Evolutionary conservation across 2,113 vertebrate genomes (phyloP).

Genomic region (Gambusia holbrooki): DNA sequence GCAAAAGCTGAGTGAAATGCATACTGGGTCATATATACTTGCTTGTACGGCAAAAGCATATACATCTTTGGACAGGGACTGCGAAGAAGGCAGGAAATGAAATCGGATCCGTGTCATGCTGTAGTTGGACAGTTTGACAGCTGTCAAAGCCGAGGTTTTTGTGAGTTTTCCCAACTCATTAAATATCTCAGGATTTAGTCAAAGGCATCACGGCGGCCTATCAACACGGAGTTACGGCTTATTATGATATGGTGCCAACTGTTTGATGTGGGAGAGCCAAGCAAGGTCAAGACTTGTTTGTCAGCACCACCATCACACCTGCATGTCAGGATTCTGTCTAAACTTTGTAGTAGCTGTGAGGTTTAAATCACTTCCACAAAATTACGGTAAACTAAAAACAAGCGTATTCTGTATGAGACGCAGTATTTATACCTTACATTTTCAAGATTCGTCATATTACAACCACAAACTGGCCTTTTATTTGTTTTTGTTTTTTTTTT

Average conservation of each 20-base stretch:
- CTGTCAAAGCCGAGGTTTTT: conserved; percentile 20
- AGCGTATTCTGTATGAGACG: too few species aligned
- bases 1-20: conserved; percentile 26
- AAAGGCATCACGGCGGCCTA: conserved; percentile 18
- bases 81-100: background rate
- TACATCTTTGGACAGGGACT: conserved; percentile 1
- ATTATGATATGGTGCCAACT: background rate
- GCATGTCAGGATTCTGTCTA: background rate
- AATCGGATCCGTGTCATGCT: conserved; percentile 4
- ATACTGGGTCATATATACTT: conserved; percentile 14
- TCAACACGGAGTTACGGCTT: background rate
- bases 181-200: conserved; percentile 14
- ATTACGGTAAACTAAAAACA: background rate
- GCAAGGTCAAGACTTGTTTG: conserved; percentile 11
- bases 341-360: background rate
- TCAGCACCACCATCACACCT: background rate
- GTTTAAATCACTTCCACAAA: background rate
- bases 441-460: background rate
- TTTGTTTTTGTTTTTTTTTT: background rate
- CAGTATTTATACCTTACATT: background rate
- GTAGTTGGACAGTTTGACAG: conserved; percentile 17
- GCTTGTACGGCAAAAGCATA: background rate
- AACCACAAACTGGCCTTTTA: background rate
- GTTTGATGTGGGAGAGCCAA: background rate
- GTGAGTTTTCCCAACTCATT: conserved; percentile 19